A percentile compares a stretch with the other conserved stretches of the same genome.
Evolutionary conservation across 2,113 vertebrate genomes (phyloP).

Genomic region (Diphyllodes magnificus): DNA sequence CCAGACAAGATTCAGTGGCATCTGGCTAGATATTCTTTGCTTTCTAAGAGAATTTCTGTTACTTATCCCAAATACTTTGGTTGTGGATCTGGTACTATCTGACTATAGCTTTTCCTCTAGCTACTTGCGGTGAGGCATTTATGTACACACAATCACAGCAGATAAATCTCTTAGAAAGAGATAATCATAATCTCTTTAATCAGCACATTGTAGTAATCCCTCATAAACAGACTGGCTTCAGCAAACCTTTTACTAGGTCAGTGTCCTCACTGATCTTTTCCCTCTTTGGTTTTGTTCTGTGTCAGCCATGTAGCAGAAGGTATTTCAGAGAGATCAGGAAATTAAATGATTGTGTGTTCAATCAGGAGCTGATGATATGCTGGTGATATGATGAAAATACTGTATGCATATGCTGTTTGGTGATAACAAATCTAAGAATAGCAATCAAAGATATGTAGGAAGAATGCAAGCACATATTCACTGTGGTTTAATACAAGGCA

Average conservation of each 20-base stretch:
- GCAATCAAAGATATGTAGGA: neutral
- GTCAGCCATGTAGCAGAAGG: neutral
- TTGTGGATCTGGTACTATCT: neutral
- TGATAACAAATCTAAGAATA: neutral
- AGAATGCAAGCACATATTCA: neutral
- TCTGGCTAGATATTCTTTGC: neutral
- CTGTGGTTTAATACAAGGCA: neutral
- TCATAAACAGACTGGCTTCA: neutral
- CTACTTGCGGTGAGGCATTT: constrained; percentile 3
- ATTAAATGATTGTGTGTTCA: neutral
- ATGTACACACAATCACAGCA: neutral
- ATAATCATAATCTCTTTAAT: constrained; percentile 48
- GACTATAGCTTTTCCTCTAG: neutral
- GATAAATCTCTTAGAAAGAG: constrained; percentile 39
- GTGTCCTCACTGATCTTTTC: neutral
- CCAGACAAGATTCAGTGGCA: neutral
- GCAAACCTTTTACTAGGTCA: constrained; percentile 13
- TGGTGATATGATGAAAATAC: neutral
- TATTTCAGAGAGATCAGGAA: neutral
- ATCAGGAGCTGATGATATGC: neutral
- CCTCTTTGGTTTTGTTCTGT: neutral
- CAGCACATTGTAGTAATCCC: neutral
- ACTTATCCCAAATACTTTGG: constrained; percentile 11
- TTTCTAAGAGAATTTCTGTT: constrained; percentile 13
- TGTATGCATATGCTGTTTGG: neutral